Base-by-base conservation (phyloP, 2,888 invertebrate genomes). In the Dolichomitus sp. region DNA sequence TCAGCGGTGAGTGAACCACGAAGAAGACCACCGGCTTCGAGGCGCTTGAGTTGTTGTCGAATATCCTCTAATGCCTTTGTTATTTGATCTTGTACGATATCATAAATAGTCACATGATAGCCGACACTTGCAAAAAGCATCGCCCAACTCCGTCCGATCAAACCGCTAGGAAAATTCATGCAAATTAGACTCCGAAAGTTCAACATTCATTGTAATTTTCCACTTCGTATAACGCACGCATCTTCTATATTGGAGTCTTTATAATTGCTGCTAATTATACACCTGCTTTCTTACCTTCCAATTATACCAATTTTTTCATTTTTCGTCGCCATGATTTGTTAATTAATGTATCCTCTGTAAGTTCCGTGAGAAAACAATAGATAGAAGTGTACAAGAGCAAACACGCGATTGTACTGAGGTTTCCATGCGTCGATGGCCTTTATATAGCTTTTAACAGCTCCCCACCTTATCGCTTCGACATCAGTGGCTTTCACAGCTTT, bases 71-170 rank as follows among this genome's bases (percentile, higher is more conserved):
- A 93, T 0, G 98, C 98, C 66, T 95, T 95, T 12, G 95, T 93
- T 30, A 98, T 96, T 94, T 97, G 97, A 84, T 96, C 95, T 0
- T 96, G 95, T 48, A 97, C 94, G 70, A 98, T 96, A 90, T 99
- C 99, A 92, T 96, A 99, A 66, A 99, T 95, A 14, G 95, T 95
- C 37, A 99, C 99, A 91, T 97, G 95, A 93, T 99, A 99, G 11
- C 99, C 99, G 5, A 97, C 98, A 9, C 98, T 96, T 0, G 98
- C 98, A 94, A 99, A 99, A 45, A 99, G 95, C 98, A 99, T 99
- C 0, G 99, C 97, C 98, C 99, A 99, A 89, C 99, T 99, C 76
- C 98, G 96, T 2, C 99, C 99, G 89, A 99, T 99, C 72, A 99
- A 94, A 2, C 99, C 99, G 93, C 99, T 99, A 93, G 65, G 95